A percentile compares a stretch with the other conserved stretches of the same genome.
These are phyloP conservation scores for Helicoverpa zea DNA, from an alignment of 1,140 invertebrate species.

Conservation along the genomic window DNA sequence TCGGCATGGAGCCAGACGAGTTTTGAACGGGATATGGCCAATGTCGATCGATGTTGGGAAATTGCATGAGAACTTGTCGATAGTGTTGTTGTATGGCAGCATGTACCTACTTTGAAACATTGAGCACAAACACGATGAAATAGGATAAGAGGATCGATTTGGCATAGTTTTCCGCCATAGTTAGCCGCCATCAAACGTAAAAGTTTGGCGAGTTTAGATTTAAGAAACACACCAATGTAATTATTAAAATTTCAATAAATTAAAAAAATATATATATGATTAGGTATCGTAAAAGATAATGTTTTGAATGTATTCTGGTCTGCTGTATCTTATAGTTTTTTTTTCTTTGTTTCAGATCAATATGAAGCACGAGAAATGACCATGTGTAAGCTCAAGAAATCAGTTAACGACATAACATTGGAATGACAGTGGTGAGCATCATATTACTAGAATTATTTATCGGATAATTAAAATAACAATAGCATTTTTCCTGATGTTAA, in stretches of 20 bases:
- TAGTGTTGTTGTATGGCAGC: neutral
- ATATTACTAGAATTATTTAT: neutral
- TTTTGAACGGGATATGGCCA: constrained; percentile 59
- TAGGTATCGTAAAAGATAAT: too few species aligned
- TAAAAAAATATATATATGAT: too few species aligned
- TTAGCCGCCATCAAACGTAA: too few species aligned
- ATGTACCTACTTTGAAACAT: neutral
- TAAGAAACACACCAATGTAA: too few species aligned
- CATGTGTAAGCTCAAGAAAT: constrained; percentile 59
- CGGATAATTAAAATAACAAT: too few species aligned
- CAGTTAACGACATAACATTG: constrained; percentile 49
- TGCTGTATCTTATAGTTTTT: constrained; percentile 1
- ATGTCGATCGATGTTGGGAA: constrained; percentile 54
- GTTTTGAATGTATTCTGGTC: too few species aligned
- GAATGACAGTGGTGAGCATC: constrained; percentile 67
- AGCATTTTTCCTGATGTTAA: too few species aligned
- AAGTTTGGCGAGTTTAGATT: too few species aligned
- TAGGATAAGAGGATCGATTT: neutral
- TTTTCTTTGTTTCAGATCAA: constrained; percentile 68
- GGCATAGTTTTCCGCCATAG: too few species aligned
- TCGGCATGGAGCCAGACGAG: constrained; percentile 53
- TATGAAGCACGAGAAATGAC: constrained; percentile 55
- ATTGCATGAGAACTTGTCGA: constrained; percentile 41
- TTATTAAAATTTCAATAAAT: too few species aligned
- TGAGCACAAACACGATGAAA: neutral